Percentiles rank a stretch among this genome's conserved stretches.
phyloP scores from a whole-genome alignment of 2,888 invertebrate genomes.

The Pterostichus madidus region DNA sequence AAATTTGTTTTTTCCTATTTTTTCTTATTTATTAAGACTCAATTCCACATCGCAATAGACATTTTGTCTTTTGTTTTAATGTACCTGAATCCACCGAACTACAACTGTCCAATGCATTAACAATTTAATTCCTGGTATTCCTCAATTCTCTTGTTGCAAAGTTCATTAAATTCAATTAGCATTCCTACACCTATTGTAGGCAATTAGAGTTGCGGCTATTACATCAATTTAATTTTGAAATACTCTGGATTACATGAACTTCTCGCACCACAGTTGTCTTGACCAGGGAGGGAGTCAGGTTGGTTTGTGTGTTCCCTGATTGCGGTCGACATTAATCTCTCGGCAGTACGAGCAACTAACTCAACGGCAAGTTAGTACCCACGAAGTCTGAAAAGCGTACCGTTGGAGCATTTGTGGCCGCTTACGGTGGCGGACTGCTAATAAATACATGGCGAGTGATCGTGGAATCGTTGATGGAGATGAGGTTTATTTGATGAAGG shows the following conservation, averaged over 20 bases:
- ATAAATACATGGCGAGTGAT: constrained; percentile 32
- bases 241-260: constrained; percentile 18
- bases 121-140: not conserved
- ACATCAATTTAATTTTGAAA: constrained; percentile 35
- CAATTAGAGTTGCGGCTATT: constrained; percentile 6
- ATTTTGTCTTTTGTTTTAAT: too few relatives aligned
- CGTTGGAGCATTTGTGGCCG: not conserved
- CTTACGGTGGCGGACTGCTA: not conserved
- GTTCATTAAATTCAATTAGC: not conserved
- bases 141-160: too few relatives aligned
- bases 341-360: not conserved
- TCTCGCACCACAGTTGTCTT: not conserved
- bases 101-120: not conserved
- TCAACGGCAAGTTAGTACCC: constrained; percentile 25
- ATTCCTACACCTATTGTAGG: not conserved
- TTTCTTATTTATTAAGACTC: too few relatives aligned
- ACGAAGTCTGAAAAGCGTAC: not conserved
- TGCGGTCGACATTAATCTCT: constrained; percentile 51
- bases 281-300: constrained; percentile 1
- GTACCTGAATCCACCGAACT: too few relatives aligned
- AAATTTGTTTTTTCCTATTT: too few relatives aligned
- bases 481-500: not conserved
- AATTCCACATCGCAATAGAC: too few relatives aligned
- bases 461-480: not conserved
- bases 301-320: constrained; percentile 33